Evolutionary conservation across 2,113 vertebrate genomes (phyloP).

Genomic region (Sisor rabdophorus): DNA sequence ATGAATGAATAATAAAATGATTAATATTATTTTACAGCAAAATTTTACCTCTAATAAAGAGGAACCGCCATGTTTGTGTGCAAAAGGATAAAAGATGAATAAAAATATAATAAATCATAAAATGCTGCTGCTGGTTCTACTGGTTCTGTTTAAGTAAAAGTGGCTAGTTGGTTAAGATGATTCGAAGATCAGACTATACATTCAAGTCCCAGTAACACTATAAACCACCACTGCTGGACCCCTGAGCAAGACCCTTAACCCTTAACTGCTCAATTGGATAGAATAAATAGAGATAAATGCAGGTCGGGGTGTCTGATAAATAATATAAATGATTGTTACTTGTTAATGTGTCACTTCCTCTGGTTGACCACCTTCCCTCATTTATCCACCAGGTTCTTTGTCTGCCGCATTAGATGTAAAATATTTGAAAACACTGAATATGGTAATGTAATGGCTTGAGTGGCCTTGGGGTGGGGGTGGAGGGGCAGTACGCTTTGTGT

Average conservation of each 20-base stretch:
- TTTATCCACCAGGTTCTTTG: conserved; percentile 53
- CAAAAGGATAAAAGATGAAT: neutral
- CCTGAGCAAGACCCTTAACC: too few species aligned
- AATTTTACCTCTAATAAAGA: neutral
- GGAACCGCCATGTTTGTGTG: too few species aligned
- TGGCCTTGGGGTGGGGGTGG: conserved; percentile 61
- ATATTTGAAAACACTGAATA: conserved; percentile 61
- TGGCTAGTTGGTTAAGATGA: too few species aligned
- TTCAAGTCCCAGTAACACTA: too few species aligned
- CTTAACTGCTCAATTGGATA: too few species aligned
- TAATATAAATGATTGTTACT: neutral
- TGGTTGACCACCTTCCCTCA: conserved; percentile 5
- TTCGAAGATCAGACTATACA: too few species aligned
- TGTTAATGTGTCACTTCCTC: neutral
- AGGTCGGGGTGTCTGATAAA: too few species aligned
- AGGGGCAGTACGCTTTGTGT: conserved; percentile 63
- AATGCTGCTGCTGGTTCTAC: neutral
- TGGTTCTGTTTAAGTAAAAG: neutral
- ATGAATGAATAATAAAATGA: neutral
- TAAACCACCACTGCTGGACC: too few species aligned
- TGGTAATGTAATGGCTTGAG: conserved; percentile 63
- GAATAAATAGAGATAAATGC: too few species aligned
- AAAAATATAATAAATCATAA: neutral
- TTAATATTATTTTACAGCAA: neutral
- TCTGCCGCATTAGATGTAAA: conserved; percentile 57